Conservation (phyloP, 2,888 invertebrate genomes). For the Pammene fasciana region DNA sequence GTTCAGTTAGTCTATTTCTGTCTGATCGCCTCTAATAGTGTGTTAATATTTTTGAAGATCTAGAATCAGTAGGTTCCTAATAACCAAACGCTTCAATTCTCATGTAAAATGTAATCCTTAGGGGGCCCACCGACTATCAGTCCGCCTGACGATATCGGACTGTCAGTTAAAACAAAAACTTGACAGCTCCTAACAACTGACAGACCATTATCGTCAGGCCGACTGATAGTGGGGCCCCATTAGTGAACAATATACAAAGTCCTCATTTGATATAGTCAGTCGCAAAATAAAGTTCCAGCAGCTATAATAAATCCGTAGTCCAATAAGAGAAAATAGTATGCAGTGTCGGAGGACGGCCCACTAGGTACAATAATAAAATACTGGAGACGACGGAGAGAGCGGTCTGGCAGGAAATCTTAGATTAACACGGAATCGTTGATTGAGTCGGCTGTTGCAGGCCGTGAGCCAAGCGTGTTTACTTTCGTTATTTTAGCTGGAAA, state of each 20-base stretch:
- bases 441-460: slow-evolving; percentile 31
- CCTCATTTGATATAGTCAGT: slow-evolving; percentile 9
- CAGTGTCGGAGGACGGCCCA: slow-evolving; percentile 30
- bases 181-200: too few species aligned
- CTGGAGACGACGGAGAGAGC: slow-evolving; percentile 41
- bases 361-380: slow-evolving; percentile 38
- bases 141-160: too few species aligned
- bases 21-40: too few species aligned
- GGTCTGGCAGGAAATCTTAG: slow-evolving; percentile 41
- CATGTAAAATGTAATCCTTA: too few species aligned
- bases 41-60: too few species aligned
- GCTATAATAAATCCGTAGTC: slow-evolving; percentile 25
- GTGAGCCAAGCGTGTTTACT: slow-evolving; percentile 5
- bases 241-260: neutral
- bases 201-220: too few species aligned
- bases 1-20: too few species aligned
- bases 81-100: too few species aligned
- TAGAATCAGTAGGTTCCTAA: too few species aligned
- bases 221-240: too few species aligned
- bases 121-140: too few species aligned
- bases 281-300: slow-evolving; percentile 26
- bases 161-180: too few species aligned
- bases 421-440: slow-evolving; percentile 41
- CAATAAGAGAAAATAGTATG: slow-evolving; percentile 39
- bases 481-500: neutral